Base-by-base conservation (phyloP, 2,113 vertebrate species). In the Anhinga rufa region DNA sequence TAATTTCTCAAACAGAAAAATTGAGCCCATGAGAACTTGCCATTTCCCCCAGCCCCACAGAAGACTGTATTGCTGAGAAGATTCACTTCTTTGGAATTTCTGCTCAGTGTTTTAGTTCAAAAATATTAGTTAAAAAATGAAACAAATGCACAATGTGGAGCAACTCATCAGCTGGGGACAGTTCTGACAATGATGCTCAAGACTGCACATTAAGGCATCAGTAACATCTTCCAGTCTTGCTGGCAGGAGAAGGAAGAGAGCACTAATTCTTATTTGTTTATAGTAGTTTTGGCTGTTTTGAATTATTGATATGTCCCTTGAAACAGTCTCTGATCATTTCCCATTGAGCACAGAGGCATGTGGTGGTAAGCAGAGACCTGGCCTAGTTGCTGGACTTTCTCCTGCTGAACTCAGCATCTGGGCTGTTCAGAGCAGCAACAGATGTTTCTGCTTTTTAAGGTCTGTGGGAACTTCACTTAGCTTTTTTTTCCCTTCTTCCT, bases 361-460 rank as follows among this genome's bases (percentile, higher is more conserved):
- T 71, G 62, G 64, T 82, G 80, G 81, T 85, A 87, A 96, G 87
- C 34, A 65, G 62, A 88, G 93, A 95, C 90, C 92, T 96, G 87
- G 76, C 91, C 92, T 92, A 72, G 51, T 75, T 85, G 84, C 77
- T 95, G 88, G 89, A 92, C 86, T 90, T 97, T 96, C 92, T 95
- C 77, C 80, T 94, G 92, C 95, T 95, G 94, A 95, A 89, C 81
- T 96, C 91, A 91, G 83, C 95, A 95, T 69, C 68, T 0, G 40
- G 94, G 44, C 85, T 77, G 77, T 55, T 96, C 92, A 80, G 91
- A 89, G 72, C 91, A 85, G 62, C 58, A 86, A 95, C 97, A 98
- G 95, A 97, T 98, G 97, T 97, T 98, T 98, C 91, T 97, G 93
- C 78, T 97, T 97, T 97, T 90, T 93, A 96, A 93, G 74, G 76